Evolutionary conservation across 2,888 invertebrate genomes (phyloP).

Genomic region (Synergus laeviventris): DNA sequence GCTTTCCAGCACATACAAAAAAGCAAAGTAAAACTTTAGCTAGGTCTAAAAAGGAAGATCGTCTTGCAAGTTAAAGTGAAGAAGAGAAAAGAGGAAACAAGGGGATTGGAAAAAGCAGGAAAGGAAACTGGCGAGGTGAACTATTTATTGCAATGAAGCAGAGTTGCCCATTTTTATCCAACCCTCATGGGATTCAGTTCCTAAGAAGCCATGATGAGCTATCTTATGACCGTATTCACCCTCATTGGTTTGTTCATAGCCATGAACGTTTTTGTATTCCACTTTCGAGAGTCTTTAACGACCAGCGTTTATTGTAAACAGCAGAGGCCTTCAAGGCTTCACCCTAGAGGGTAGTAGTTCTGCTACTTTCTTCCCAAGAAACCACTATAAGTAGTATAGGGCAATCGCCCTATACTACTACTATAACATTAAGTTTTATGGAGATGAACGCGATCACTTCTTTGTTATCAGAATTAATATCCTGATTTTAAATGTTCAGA

Average conservation of each 20-base stretch:
- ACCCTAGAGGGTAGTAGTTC: not conserved
- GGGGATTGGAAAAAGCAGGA: not conserved
- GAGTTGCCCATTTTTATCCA: not conserved
- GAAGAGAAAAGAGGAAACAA: not conserved
- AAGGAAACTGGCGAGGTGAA: not conserved
- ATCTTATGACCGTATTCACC: not conserved
- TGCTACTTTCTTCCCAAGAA: too few species aligned
- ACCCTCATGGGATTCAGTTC: not conserved
- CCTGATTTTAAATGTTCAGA: too few species aligned
- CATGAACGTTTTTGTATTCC: not conserved
- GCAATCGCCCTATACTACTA: too few species aligned
- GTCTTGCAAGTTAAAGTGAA: not conserved
- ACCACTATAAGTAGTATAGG: too few species aligned
- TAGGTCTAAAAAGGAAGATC: not conserved
- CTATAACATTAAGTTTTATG: too few species aligned
- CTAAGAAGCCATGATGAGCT: not conserved
- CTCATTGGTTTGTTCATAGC: not conserved
- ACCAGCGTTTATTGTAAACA: not conserved
- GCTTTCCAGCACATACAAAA: not conserved
- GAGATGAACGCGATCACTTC: too few species aligned
- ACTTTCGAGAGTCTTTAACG: not conserved
- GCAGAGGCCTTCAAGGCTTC: not conserved
- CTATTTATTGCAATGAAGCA: not conserved
- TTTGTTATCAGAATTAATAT: too few species aligned
- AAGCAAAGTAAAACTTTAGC: constrained; percentile 1